These are phyloP conservation scores for Sycon ciliatum DNA, from an alignment of 37 sponge, comb jelly and placozoan species.

Conservation along the genomic window DNA sequence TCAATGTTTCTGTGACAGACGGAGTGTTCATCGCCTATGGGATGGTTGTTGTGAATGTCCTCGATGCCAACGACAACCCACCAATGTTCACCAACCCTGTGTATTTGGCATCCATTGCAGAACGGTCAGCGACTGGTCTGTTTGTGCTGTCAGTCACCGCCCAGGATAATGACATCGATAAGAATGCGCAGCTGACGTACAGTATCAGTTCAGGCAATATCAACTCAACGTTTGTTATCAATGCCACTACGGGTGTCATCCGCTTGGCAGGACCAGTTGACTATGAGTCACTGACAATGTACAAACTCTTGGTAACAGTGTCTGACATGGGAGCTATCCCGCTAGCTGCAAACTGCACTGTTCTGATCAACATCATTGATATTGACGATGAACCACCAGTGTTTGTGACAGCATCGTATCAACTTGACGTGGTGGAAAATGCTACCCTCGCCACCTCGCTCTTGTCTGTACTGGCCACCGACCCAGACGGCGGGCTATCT, in stretches of 20 bases:
- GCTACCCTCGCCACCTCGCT: not conserved
- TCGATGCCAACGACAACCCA: too few relatives aligned
- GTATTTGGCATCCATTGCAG: not conserved
- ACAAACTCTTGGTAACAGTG: not conserved
- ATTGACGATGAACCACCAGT: not conserved
- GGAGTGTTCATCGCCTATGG: too few relatives aligned
- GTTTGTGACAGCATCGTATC: not conserved
- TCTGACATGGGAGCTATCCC: not conserved
- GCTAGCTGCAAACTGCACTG: not conserved
- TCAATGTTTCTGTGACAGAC: too few relatives aligned
- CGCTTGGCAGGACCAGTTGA: not conserved
- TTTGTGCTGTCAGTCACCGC: conserved; percentile 32
- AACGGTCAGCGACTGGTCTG: not conserved
- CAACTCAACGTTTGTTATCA: not conserved
- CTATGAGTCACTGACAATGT: not conserved
- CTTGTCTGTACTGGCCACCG: conserved; percentile 2
- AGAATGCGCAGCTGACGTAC: conserved; percentile 36
- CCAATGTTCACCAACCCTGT: conserved; percentile 1
- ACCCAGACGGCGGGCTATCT: conserved; percentile 17
- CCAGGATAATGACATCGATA: conserved; percentile 41
- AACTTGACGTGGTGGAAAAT: not conserved
- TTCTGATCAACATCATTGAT: not conserved
- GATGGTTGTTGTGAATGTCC: conserved; percentile 31
- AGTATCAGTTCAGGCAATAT: too few relatives aligned
- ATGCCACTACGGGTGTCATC: not conserved